phyloP scores from a whole-genome alignment of 2,888 invertebrate genomes.

The Beris chalybata region DNA sequence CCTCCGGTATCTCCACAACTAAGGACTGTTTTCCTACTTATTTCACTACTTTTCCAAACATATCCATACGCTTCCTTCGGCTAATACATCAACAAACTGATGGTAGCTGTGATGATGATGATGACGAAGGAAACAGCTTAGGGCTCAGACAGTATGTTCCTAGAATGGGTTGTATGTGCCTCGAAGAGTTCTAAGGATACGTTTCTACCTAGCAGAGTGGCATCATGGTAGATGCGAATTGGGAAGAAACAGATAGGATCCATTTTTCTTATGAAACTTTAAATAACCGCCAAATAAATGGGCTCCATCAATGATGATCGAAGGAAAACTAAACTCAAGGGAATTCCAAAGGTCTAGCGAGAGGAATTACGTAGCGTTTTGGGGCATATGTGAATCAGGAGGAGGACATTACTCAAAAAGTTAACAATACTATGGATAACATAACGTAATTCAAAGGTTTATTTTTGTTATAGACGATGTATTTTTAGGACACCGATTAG shows the following conservation, averaged over 20 bases:
- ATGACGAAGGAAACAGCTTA: constrained; percentile 20
- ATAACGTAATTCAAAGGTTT: no score
- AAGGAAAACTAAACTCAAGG: constrained; percentile 12
- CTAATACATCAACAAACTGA: constrained; percentile 1
- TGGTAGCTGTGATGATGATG: constrained; percentile 11
- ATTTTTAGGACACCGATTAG: no score
- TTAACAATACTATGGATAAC: no score
- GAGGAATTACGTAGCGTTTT: constrained; percentile 11
- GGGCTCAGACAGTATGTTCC: background rate
- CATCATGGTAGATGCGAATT: constrained; percentile 14
- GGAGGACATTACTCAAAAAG: no score
- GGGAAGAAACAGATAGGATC: constrained; percentile 31
- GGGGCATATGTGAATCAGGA: no score
- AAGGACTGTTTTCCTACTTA: background rate
- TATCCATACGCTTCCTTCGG: background rate
- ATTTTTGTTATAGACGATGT: no score
- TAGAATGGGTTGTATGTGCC: constrained; percentile 1
- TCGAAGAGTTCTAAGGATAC: background rate
- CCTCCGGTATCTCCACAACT: background rate
- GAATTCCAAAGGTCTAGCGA: constrained; percentile 7
- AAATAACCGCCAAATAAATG: constrained; percentile 36
- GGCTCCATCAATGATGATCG: constrained; percentile 24
- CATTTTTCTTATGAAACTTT: constrained; percentile 39
- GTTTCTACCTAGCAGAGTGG: background rate
- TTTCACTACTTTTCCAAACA: background rate